Conservation (phyloP, 1,140 invertebrate species). For the Phthorimaea operculella region DNA sequence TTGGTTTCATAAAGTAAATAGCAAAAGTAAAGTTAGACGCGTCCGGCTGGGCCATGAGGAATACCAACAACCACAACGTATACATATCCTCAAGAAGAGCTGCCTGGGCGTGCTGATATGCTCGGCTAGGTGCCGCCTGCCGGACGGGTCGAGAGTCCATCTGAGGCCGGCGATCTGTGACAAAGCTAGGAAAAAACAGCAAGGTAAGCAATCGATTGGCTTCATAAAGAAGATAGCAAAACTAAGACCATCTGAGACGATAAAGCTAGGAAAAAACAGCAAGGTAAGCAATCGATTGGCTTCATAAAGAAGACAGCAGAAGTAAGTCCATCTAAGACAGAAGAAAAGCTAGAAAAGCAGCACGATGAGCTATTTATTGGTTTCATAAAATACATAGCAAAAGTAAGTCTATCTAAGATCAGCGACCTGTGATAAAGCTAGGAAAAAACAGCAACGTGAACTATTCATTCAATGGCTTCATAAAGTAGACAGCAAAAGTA, state of each 20-base stretch:
- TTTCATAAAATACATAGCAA: too few species aligned
- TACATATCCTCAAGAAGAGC: conserved; percentile 97
- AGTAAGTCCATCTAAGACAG: too few species aligned
- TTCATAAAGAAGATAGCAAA: too few species aligned
- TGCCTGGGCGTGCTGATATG: conserved; percentile 96
- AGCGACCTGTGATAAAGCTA: conserved; percentile 98
- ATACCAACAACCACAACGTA: conserved; percentile 99
- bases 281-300: conserved; percentile 74
- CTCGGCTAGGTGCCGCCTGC: conserved; percentile 82
- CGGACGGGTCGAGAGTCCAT: conserved; percentile 86
- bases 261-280: conserved; percentile 96
- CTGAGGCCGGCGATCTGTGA: conserved; percentile 97
- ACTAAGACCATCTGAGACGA: conserved; percentile 94
- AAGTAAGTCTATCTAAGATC: too few species aligned
- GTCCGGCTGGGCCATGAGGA: conserved; percentile 98
- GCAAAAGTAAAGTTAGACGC: conserved; percentile 92
- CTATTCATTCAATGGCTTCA: too few species aligned
- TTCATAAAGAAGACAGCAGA: too few species aligned
- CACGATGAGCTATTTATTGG: too few species aligned
- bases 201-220: conserved; percentile 74
- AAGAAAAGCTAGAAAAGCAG: too few species aligned
- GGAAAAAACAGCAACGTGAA: conserved; percentile 91
- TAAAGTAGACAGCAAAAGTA: too few species aligned
- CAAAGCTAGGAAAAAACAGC: conserved; percentile 96
- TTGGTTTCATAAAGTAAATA: too few species aligned